These are phyloP conservation scores for Neomorphus geoffroyi DNA, from an alignment of 2,797 vertebrate genomes.

Conservation along the genomic window DNA sequence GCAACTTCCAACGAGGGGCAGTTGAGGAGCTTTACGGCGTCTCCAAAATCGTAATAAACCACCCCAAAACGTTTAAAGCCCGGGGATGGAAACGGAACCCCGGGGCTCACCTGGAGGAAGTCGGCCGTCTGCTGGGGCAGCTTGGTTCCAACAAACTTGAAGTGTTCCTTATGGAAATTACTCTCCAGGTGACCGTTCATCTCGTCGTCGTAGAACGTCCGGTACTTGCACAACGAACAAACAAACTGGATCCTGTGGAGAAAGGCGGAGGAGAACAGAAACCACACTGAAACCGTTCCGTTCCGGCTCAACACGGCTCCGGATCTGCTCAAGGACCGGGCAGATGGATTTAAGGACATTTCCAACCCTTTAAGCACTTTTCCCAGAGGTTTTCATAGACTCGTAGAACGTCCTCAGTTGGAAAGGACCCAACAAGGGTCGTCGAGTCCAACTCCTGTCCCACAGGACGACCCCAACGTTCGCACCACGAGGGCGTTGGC, in stretches of 20 bases:
- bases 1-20: background rate
- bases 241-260: conserved; percentile 88
- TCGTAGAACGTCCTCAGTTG: too few species aligned
- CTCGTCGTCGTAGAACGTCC: conserved; percentile 93
- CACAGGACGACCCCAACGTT: too few species aligned
- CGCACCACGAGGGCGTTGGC: too few species aligned
- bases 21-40: background rate
- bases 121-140: conserved; percentile 91
- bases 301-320: background rate
- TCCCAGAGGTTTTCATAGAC: too few species aligned
- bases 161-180: conserved; percentile 94
- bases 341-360: too few species aligned
- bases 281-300: conserved; percentile 11
- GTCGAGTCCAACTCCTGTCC: too few species aligned
- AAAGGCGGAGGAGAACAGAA: background rate
- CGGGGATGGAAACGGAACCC: too few species aligned
- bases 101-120: conserved; percentile 85
- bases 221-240: conserved; percentile 93
- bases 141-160: conserved; percentile 88
- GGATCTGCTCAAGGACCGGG: background rate
- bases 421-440: too few species aligned
- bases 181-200: conserved; percentile 90
- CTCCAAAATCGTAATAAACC: background rate
- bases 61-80: rapidly evolving
- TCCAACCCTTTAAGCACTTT: too few species aligned